Evolutionary conservation across 2,797 vertebrate species (phyloP), one percentile per base, ranked within the genome.

Genomic region (Schizopygopsis malacanthus): DNA sequence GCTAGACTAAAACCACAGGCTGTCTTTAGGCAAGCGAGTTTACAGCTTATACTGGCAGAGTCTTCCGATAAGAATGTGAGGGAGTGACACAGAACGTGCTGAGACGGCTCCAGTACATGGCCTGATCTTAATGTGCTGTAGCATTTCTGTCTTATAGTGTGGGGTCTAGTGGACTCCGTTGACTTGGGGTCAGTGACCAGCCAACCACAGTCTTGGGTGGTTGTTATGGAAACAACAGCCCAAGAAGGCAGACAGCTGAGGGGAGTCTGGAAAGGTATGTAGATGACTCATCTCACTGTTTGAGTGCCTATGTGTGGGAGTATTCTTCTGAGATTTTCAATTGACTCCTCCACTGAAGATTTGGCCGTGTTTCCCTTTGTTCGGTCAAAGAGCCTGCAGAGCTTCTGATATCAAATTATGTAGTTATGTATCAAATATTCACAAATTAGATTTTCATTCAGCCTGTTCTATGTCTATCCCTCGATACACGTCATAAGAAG

Each of bases 171-270:
- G 81, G 56, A 79, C 59, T 75, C 73, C 56, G 82, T 61, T 81
- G 82, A 75, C 77, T 85, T 43, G 52, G 59, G 67, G 86, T 86
- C 81, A 86, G 43, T 82, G 82, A 79, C 86, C 75, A 82, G 56
- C 86, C 75, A 87, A 81, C 84, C 67, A 56, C 79, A 82, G 79
- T 84, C 78, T 79, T 90, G 80, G 86, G 69, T 13, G 70, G 89
- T 90, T 81, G 82, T 54, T 86, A 90, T 90, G 81, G 89, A 89
- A 90, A 90, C 88, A 67, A 56, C 79, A 78, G 85, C 45, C 75
- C 52, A 70, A 69, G 39, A 39, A 89, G 79, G 81, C 84, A 79
- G 82, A 84, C 86, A 81, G 65, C 47, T 79, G 67, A 56, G 73
- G 61, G 81, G 69, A 86, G 79, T 71, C 75, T 86, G 70, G 71